Conservation (phyloP, 2,797 vertebrate genomes). For the Psittacula echo region DNA sequence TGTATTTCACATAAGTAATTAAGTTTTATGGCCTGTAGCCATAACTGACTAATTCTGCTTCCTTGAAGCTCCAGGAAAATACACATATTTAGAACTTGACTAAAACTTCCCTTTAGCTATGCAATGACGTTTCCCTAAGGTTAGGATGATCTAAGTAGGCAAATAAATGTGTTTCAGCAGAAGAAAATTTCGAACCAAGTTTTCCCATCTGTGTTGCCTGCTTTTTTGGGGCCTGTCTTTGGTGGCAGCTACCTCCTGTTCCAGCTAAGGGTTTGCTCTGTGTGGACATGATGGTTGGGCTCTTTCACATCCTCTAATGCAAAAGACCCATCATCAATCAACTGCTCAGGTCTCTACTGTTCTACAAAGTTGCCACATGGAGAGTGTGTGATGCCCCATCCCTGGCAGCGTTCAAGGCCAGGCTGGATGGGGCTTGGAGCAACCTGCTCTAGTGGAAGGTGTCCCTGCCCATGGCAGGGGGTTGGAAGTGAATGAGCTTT, state of each 20-base stretch:
- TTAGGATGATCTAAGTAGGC: background rate
- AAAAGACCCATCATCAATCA: background rate
- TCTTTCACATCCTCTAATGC: background rate
- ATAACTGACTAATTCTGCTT: slow-evolving; percentile 69
- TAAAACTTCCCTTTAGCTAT: slow-evolving; percentile 50
- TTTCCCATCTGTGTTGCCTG: background rate
- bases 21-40: slow-evolving; percentile 68
- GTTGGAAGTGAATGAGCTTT: background rate
- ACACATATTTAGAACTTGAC: slow-evolving; percentile 57
- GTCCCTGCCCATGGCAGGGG: background rate
- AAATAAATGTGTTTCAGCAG: background rate
- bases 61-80: slow-evolving; percentile 65
- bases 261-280: background rate
- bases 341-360: background rate
- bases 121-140: background rate
- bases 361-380: background rate
- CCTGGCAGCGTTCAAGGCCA: background rate
- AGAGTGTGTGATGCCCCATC: background rate
- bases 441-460: background rate
- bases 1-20: slow-evolving; percentile 69
- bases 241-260: background rate
- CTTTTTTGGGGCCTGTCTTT: background rate
- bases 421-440: background rate
- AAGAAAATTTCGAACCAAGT: background rate
- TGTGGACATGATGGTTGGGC: rapidly evolving